A percentile compares a stretch with the other conserved stretches of the same genome.
These are phyloP conservation scores for Oreortyx pictus DNA, from an alignment of 2,797 vertebrate species.

Conservation along the genomic window DNA sequence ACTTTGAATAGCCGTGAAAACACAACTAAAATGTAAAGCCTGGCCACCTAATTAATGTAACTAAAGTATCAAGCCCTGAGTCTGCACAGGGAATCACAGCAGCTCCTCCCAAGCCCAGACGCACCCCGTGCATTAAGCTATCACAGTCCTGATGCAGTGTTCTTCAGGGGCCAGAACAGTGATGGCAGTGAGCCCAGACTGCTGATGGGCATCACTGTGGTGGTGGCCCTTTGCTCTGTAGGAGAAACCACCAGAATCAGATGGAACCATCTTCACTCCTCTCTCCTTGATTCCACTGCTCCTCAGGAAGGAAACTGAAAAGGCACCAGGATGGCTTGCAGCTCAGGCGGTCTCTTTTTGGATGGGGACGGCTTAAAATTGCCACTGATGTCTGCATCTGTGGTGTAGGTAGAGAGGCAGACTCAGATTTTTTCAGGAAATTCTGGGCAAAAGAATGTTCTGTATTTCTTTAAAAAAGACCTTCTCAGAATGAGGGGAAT, in stretches of 20 bases:
- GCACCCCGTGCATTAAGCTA: rapidly evolving
- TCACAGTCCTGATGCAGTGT: rapidly evolving
- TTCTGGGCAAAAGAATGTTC: not conserved
- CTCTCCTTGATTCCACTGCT: not conserved
- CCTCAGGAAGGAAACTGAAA: not conserved
- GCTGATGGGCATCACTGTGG: rapidly evolving
- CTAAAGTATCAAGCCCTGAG: constrained; percentile 54
- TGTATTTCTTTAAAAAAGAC: not conserved
- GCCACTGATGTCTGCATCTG: not conserved
- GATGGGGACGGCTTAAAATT: not conserved
- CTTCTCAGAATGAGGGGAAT: not conserved
- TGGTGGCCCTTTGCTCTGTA: not conserved
- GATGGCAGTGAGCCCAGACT: not conserved
- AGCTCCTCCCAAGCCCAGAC: rapidly evolving
- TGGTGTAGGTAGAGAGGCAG: rapidly evolving
- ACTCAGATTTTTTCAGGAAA: not conserved
- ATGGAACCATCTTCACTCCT: rapidly evolving
- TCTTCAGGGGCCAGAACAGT: not conserved
- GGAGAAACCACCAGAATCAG: rapidly evolving
- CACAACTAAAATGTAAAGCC: constrained; percentile 61
- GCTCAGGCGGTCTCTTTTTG: not conserved
- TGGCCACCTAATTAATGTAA: constrained; percentile 69
- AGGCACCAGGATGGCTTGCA: not conserved
- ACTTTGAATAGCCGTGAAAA: constrained; percentile 74
- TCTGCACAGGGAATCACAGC: rapidly evolving